phyloP scores from a whole-genome alignment of 2,113 vertebrate genomes.

The Scolopax mira region DNA sequence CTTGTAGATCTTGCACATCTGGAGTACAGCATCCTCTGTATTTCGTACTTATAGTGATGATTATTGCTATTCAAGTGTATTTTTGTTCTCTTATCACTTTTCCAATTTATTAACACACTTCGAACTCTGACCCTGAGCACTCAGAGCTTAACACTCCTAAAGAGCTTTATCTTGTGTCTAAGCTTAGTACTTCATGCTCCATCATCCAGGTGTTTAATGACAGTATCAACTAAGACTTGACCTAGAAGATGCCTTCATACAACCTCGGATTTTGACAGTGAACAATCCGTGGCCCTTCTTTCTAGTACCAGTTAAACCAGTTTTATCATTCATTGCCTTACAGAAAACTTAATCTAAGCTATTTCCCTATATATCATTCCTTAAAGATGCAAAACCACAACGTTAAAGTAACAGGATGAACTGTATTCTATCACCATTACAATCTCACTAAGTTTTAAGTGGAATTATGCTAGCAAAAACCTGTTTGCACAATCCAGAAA shows the following conservation, averaged over 20 bases:
- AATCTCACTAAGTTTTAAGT: not conserved
- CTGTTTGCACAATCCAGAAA: not conserved
- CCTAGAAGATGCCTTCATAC: not conserved
- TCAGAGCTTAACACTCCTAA: not conserved
- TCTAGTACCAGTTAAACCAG: not conserved
- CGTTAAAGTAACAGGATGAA: not conserved
- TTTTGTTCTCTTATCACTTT: not conserved
- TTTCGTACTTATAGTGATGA: not conserved
- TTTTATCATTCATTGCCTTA: not conserved
- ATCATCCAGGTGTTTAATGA: not conserved
- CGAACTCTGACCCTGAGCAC: not conserved
- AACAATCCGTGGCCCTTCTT: not conserved
- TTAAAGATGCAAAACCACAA: not conserved
- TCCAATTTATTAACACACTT: not conserved
- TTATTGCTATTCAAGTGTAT: not conserved
- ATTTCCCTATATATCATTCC: not conserved
- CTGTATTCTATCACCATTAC: not conserved
- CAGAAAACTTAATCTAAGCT: not conserved
- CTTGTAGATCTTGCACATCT: not conserved
- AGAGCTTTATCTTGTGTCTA: not conserved
- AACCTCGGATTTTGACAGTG: not conserved
- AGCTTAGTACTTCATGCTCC: not conserved
- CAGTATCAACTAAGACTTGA: not conserved
- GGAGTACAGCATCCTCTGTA: not conserved
- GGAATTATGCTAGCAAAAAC: not conserved